Percentiles rank a stretch among this genome's conserved stretches.
Evolutionary conservation across 2,888 invertebrate species (phyloP).

Genomic region (Melanostoma scalare): DNA sequence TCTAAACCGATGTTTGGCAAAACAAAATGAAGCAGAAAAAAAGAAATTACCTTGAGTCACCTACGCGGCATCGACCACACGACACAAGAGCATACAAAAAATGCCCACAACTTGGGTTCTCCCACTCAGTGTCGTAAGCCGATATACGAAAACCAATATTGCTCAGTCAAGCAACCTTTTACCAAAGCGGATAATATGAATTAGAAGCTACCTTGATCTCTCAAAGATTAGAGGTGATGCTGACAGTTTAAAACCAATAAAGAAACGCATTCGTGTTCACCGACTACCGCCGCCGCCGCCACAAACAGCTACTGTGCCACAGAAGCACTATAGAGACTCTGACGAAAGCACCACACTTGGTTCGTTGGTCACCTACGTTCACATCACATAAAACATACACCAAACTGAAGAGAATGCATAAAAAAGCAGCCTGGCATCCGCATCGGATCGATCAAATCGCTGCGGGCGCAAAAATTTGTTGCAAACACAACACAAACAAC

Average conservation of each 20-base stretch:
- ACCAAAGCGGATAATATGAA: slow-evolving; percentile 61
- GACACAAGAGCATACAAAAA: background rate
- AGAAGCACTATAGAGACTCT: slow-evolving; percentile 37
- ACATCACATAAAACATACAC: slow-evolving; percentile 61
- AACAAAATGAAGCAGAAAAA: background rate
- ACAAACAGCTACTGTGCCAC: slow-evolving; percentile 28
- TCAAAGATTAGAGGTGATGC: slow-evolving; percentile 70
- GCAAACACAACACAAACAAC: slow-evolving; percentile 33
- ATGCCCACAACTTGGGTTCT: slow-evolving; percentile 26
- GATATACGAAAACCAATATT: slow-evolving; percentile 37
- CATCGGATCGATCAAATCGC: slow-evolving; percentile 71
- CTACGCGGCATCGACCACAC: slow-evolving; percentile 43
- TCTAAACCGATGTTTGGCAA: background rate
- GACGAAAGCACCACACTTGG: slow-evolving; percentile 53
- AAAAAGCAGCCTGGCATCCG: slow-evolving; percentile 39
- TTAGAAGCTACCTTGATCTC: slow-evolving; percentile 70
- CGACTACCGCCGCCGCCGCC: background rate
- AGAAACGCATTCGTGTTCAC: slow-evolving; percentile 63
- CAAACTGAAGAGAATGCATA: slow-evolving; percentile 5
- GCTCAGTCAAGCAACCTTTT: slow-evolving; percentile 43
- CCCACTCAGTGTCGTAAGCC: slow-evolving; percentile 23
- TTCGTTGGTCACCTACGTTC: slow-evolving; percentile 61
- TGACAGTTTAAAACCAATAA: slow-evolving; percentile 72
- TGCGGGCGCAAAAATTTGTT: slow-evolving; percentile 67
- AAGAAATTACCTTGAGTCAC: slow-evolving; percentile 58